phyloP scores from a whole-genome alignment of 35 echinoderm and acorn worm genomes.

The Apostichopus japonicus region DNA sequence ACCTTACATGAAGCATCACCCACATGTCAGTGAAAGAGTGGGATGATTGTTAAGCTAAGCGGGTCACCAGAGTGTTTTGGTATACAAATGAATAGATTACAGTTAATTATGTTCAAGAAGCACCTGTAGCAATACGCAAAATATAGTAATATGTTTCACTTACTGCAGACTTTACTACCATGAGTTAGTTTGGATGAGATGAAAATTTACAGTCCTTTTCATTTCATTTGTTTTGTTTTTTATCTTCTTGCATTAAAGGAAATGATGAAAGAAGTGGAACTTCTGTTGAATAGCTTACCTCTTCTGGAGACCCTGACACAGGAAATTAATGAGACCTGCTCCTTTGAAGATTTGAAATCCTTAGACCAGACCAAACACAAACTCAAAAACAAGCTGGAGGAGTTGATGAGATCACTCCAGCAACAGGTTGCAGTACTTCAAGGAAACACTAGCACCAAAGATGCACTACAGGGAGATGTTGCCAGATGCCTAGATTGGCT shows the following conservation, averaged over 20 bases:
- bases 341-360: background rate
- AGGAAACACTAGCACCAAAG: conserved; percentile 18
- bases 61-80: too few relatives aligned
- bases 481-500: conserved; percentile 31
- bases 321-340: conserved; percentile 47
- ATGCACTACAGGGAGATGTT: conserved; percentile 11
- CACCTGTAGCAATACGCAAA: too few relatives aligned
- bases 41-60: too few relatives aligned
- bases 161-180: too few relatives aligned
- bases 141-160: too few relatives aligned
- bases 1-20: too few relatives aligned
- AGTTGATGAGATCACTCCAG: conserved; percentile 32
- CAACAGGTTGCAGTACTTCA: background rate
- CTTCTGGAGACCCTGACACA: conserved; percentile 21
- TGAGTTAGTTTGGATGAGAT: too few relatives aligned
- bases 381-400: conserved; percentile 16
- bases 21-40: too few relatives aligned
- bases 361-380: conserved; percentile 21
- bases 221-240: too few relatives aligned
- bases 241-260: conserved; percentile 3
- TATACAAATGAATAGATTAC: too few relatives aligned
- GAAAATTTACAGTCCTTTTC: too few relatives aligned
- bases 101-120: too few relatives aligned
- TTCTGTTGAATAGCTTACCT: conserved; percentile 4
- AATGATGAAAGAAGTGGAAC: conserved; percentile 52